Conservation (phyloP, 2,113 vertebrate species). For the Mohoua ochrocephala region DNA sequence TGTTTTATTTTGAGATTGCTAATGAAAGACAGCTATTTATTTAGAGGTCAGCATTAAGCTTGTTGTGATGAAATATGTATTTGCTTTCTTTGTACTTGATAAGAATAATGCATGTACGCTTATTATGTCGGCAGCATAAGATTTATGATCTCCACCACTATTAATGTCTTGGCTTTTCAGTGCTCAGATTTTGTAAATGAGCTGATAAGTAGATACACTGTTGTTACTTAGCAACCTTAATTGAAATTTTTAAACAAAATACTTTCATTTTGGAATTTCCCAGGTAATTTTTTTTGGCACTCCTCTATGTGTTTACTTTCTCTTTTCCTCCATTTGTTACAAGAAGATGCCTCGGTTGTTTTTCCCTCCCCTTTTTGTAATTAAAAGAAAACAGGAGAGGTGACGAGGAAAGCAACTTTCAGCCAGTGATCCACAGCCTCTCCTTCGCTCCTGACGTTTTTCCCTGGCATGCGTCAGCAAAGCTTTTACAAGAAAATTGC, state of each 20-base stretch:
- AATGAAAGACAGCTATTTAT: slow-evolving; percentile 59
- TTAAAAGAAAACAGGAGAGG: not conserved
- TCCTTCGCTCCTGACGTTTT: not conserved
- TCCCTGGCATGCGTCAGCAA: not conserved
- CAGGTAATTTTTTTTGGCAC: not conserved
- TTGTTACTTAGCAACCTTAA: slow-evolving; percentile 41
- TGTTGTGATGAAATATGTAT: slow-evolving; percentile 57
- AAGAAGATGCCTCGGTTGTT: not conserved
- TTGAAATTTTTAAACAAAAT: slow-evolving; percentile 15
- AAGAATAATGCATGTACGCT: slow-evolving; percentile 38
- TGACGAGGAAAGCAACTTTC: not conserved
- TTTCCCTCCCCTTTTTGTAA: not conserved
- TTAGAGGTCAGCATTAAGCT: slow-evolving; percentile 51
- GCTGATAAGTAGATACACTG: slow-evolving; percentile 27
- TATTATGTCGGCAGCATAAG: not conserved
- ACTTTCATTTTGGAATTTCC: slow-evolving; percentile 26
- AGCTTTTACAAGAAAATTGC: slow-evolving; percentile 34
- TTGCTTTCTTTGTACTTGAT: slow-evolving; percentile 57
- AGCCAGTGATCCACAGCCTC: not conserved
- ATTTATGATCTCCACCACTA: slow-evolving; percentile 33
- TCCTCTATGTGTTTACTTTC: not conserved
- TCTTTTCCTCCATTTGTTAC: not conserved
- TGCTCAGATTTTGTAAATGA: slow-evolving; percentile 34
- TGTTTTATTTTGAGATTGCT: slow-evolving; percentile 49
- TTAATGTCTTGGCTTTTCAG: slow-evolving; percentile 37